phyloP scores from a whole-genome alignment of 2,888 invertebrate species.

The Dicroscelio sp. region DNA sequence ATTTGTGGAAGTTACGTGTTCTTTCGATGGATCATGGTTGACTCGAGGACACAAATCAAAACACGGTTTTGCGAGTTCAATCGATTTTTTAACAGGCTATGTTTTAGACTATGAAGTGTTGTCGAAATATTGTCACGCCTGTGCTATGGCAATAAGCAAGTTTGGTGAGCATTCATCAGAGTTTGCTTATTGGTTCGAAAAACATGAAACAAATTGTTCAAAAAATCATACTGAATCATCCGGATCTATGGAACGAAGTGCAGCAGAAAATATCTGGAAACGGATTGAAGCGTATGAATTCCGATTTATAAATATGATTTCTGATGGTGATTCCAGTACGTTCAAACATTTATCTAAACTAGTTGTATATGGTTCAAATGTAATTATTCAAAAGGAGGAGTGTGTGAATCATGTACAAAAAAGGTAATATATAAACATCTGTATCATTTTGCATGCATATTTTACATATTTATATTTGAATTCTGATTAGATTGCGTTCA shows the following conservation, averaged over 20 bases:
- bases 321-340: too few relatives aligned
- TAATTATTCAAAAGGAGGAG: slow-evolving; percentile 6
- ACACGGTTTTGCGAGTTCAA: not conserved
- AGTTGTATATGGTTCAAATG: slow-evolving; percentile 11
- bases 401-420: slow-evolving; percentile 31
- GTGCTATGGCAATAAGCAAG: not conserved
- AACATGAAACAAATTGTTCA: not conserved
- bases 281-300: not conserved
- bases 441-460: not conserved
- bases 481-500: not conserved
- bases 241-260: slow-evolving; percentile 22
- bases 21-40: slow-evolving; percentile 4
- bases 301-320: slow-evolving; percentile 3
- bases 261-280: slow-evolving; percentile 4
- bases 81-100: slow-evolving; percentile 6
- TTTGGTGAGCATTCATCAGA: slow-evolving; percentile 3
- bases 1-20: not conserved
- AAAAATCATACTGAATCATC: slow-evolving; percentile 26
- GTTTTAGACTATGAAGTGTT: slow-evolving; percentile 18
- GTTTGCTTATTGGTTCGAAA: not conserved
- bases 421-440: slow-evolving; percentile 5
- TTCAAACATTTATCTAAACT: not conserved
- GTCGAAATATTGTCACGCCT: slow-evolving; percentile 23
- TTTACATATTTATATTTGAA: not conserved
- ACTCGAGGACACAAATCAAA: slow-evolving; percentile 6